Evolutionary conservation across 2,797 vertebrate genomes (phyloP), one percentile per base, ranked within the genome.

Genomic region (Coracias cyanogaster): DNA sequence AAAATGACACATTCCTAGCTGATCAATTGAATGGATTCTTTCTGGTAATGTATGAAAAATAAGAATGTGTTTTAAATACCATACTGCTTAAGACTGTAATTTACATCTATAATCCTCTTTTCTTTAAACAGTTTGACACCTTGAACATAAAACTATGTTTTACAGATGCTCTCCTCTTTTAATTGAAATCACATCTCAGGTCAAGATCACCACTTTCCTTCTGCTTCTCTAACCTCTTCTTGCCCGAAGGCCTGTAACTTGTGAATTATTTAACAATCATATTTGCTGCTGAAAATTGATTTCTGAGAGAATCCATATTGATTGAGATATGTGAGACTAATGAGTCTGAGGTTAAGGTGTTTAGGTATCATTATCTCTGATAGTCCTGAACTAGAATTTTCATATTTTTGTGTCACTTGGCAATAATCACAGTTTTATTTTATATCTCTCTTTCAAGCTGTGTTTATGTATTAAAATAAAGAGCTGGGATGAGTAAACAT

Each of bases 261-360:
- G 94, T 98, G 97, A 98, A 98, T 98, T 98, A 98, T 98, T 98
- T 97, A 98, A 98, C 97, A 98, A 98, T 98, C 97, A 98, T 98
- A 98, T 98, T 98, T 98, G 97, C 97, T 96, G 98, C 96, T 89
- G 97, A 96, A 98, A 98, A 98, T 97, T 98, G 98, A 98, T 98
- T 98, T 98, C 96, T 97, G 94, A 98, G 97, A 97, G 97, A 98
- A 98, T 98, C 98, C 95, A 98, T 98, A 98, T 98, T 98, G 98
- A 98, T 98, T 98, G 97, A 98, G 97, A 98, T 97, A 98, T 92
- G 96, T 94, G 97, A 97, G 96, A 98, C 97, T 98, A 98, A 98
- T 98, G 97, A 98, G 97, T 98, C 95, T 98, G 97, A 98, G 97
- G 97, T 97, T 97, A 98, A 97, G 94, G 94, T 97, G 94, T 97